A percentile compares a stretch with the other conserved stretches of the same genome.
Evolutionary conservation across 2,888 invertebrate species (phyloP).

Genomic region (Julus scanicus): DNA sequence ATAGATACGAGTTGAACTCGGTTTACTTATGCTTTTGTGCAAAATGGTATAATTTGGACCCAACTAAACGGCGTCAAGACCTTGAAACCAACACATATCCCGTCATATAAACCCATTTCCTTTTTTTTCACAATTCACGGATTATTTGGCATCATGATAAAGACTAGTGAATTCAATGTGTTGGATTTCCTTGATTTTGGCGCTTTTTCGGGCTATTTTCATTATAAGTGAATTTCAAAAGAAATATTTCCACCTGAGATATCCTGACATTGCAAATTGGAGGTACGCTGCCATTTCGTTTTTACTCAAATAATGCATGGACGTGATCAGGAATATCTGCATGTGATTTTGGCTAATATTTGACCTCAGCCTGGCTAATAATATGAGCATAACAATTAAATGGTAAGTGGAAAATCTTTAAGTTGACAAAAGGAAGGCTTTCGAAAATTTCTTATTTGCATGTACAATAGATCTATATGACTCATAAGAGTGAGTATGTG

Average conservation of each 20-base stretch:
- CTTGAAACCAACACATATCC: not conserved
- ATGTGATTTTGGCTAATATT: not conserved
- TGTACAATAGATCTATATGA: not conserved
- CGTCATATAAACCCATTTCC: slow-evolving; percentile 31
- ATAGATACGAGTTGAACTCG: not conserved
- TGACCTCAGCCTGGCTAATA: not conserved
- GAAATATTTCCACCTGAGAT: not conserved
- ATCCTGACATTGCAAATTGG: not conserved
- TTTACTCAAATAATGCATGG: not conserved
- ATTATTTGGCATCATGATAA: not conserved
- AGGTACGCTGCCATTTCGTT: slow-evolving; percentile 5
- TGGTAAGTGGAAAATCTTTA: not conserved
- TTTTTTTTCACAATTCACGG: not conserved
- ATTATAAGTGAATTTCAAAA: slow-evolving; percentile 20
- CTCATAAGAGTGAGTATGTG: not conserved
- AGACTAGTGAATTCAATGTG: not conserved
- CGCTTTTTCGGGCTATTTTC: not conserved
- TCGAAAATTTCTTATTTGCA: not conserved
- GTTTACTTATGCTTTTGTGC: not conserved
- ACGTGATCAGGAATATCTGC: not conserved
- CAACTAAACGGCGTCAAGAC: not conserved
- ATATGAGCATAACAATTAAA: not conserved
- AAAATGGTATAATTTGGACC: not conserved
- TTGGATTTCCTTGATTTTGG: slow-evolving; percentile 30
- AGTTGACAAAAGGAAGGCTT: not conserved